Conservation (phyloP, 2,888 invertebrate genomes). For the Nomada fabriciana region DNA sequence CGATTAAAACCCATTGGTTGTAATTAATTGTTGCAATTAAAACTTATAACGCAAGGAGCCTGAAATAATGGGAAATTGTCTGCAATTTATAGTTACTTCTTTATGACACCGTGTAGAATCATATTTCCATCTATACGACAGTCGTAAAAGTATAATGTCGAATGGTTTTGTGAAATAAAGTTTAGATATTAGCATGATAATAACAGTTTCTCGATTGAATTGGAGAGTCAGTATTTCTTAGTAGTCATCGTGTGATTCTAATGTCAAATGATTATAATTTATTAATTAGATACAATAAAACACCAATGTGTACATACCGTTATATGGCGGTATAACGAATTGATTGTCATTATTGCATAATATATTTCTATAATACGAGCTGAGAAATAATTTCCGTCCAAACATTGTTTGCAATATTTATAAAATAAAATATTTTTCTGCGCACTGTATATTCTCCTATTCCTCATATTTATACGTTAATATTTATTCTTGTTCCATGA, state of each 20-base stretch:
- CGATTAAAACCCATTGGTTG: too few relatives aligned
- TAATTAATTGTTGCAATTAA: too few relatives aligned
- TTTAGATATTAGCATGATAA: neutral
- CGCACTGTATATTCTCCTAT: constrained; percentile 18
- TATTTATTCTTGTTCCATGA: neutral
- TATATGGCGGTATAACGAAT: neutral
- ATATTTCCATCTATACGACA: neutral
- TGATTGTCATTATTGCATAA: neutral
- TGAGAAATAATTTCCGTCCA: constrained; percentile 11
- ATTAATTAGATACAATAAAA: neutral
- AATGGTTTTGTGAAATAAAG: neutral
- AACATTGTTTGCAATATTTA: constrained; percentile 19
- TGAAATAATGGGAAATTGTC: neutral
- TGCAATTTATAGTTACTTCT: constrained; percentile 19
- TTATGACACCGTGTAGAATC: neutral
- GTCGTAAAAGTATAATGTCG: neutral
- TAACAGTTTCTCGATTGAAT: neutral
- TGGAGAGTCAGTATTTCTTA: neutral
- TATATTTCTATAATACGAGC: constrained; percentile 6
- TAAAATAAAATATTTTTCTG: constrained; percentile 38
- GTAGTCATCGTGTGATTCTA: neutral
- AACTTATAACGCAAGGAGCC: neutral
- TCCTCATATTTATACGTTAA: neutral
- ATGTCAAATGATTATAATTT: neutral
- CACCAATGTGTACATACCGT: neutral